Base-by-base conservation (phyloP, 2,113 vertebrate genomes). In the Alligator mississippiensis region DNA sequence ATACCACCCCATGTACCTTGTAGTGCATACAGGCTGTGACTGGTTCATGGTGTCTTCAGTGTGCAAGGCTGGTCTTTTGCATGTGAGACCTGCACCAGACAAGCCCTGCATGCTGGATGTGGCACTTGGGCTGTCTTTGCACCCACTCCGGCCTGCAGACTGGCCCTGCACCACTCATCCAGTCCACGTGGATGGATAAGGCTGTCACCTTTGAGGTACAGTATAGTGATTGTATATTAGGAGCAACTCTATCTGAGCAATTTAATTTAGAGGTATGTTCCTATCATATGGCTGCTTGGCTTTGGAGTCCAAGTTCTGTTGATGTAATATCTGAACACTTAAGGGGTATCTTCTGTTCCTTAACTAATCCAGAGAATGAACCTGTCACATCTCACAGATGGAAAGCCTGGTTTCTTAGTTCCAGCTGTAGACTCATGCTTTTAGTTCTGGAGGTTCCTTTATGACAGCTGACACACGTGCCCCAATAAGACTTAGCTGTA, bases 271-370 rank as follows among this genome's bases (percentile, higher is more conserved):
- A 18, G 64, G 62, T 30, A 30, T 14, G 8, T 24, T n/a, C 38
- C 19, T 57, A 1, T 15, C 17, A 22, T 25, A 4, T 25, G 18
- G 30, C 14, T 3, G 34, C 34, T 34, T 34, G 34, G 34, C 34
- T 34, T 34, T 34, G 34, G 34, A 34, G 34, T 34, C 34, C 34
- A 34, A 34, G 34, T 34, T 34, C 34, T 19, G 10, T 61, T 63
- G 24, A 17, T 18, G 38, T 21, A 57, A 22, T 1, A 1, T 25
- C 6, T 24, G 61, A 1, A n/a, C 28, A 2, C 0, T 1, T 9
- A 66, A 64, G 68, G 77, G 47, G 34, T 0, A 2, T 60, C 34
- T 3, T 2, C 0, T 3, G 34, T 84, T 60, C 72, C 82, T 28
- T 79, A 64, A 34, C 66, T 18, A 18, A 38, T 15, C 30, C 47